Percentiles rank a stretch among this genome's conserved stretches.
Conservation (phyloP, 2,797 vertebrate species). For the Sylvilagus floridanus region DNA sequence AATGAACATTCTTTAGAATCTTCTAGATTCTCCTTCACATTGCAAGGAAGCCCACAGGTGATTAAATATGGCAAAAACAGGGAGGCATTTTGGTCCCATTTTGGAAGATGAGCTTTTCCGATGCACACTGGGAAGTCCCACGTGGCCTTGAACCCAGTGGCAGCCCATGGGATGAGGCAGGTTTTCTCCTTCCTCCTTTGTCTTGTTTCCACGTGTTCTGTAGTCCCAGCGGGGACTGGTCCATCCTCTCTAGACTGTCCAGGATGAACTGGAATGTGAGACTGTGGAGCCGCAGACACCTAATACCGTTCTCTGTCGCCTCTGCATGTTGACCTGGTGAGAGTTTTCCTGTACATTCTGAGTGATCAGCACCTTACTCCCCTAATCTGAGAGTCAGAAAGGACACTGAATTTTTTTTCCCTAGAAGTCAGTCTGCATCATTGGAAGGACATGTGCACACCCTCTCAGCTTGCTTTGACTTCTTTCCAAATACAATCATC, state of each 20-base stretch:
- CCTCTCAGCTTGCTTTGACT: neutral
- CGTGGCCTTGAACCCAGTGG: neutral
- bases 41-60: neutral
- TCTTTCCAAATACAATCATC: neutral
- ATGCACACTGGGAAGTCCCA: neutral
- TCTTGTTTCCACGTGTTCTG: neutral
- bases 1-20: neutral
- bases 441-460: fast-evolving
- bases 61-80: neutral
- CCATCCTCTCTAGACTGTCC: neutral
- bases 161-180: neutral
- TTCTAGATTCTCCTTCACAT: neutral
- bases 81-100: neutral
- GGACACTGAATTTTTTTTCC: neutral
- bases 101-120: slow-evolving; percentile 34
- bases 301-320: slow-evolving; percentile 42
- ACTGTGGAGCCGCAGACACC: slow-evolving; percentile 26
- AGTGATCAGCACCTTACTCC: neutral
- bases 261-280: neutral
- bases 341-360: neutral
- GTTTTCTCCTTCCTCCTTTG: neutral
- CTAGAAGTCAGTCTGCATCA: neutral
- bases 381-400: neutral
- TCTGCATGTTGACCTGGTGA: neutral
- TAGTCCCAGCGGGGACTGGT: neutral